Evolutionary conservation across 2,888 invertebrate genomes (phyloP), one percentile per base, ranked within the genome.

Genomic region (Phorcus lineatus): DNA sequence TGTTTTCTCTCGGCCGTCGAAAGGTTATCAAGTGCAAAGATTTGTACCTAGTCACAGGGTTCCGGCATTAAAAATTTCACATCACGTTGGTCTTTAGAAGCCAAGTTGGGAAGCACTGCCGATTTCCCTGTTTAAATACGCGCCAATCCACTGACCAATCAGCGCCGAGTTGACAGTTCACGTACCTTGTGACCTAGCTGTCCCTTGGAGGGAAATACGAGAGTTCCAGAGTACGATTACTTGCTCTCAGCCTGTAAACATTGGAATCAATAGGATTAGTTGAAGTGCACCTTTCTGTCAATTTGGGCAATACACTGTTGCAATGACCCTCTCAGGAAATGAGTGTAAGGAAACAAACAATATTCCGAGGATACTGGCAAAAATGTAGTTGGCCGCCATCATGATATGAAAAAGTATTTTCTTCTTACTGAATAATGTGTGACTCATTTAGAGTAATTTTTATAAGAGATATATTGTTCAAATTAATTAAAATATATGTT

Each of bases 91-190:
- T 36, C 70, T 70, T 11, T 19, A 40, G 31, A 17, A 19, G 31
- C 70, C 36, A 36, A 70, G 70, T 40, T 36, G 36, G 70, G 70
- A 70, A 40, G 40, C 28, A 70, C n/a, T 31, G 70, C 19, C 70
- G 70, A 70, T 70, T 70, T 40, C 40, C 70, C 28, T 70, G 36
- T 70, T 31, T 62, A 17, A 62, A 62, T 62, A 62, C 62, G 13
- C 62, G 62, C 62, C 62, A 62, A 28, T 28, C 28, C 62, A 2
- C 16, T 11, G 17, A 28, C 62, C 62, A 62, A 62, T 62, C 28
- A 9, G 24, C 16, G 17, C 28, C 62, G 13, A 24, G 28, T 16
- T 28, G 9, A 62, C 24, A 62, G 62, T 28, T 22, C 24, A 28
- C 36, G 70, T 36, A 70, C 70, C 70, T 36, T 70, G 11, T 70